Conservation (phyloP, 2,797 vertebrate genomes). For the Rhinogobio ventralis region DNA sequence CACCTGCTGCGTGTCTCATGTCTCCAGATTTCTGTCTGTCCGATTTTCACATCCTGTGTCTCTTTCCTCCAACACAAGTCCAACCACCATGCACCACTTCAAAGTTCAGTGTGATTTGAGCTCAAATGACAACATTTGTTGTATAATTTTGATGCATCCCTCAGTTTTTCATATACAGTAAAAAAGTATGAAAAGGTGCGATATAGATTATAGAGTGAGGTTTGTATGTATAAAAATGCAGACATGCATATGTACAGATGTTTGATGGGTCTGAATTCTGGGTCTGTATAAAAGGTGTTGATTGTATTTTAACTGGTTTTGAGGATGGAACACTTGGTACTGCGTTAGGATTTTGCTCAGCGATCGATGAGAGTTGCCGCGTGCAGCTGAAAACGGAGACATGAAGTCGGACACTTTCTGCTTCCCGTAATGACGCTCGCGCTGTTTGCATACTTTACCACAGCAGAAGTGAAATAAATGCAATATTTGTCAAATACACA, state of each 20-base stretch:
- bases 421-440: no score
- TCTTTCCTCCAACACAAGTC: conserved; percentile 2
- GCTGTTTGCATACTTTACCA: no score
- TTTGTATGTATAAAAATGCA: neutral
- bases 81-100: neutral
- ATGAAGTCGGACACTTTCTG: no score
- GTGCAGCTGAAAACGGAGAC: no score
- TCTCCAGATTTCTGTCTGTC: conserved; percentile 32
- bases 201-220: neutral
- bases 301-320: neutral
- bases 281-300: neutral
- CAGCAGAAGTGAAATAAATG: no score
- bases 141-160: neutral
- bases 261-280: neutral
- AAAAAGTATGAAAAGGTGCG: neutral
- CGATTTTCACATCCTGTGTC: conserved; percentile 37
- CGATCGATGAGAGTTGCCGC: no score
- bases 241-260: neutral
- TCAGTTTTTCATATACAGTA: neutral
- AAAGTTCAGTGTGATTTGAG: neutral
- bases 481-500: no score
- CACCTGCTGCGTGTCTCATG: conserved; percentile 35
- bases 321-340: neutral
- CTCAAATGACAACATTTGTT: neutral
- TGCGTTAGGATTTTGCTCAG: neutral